Evolutionary conservation across 2,113 vertebrate genomes (phyloP).

Genomic region (Anarhynchus alexandrinus): DNA sequence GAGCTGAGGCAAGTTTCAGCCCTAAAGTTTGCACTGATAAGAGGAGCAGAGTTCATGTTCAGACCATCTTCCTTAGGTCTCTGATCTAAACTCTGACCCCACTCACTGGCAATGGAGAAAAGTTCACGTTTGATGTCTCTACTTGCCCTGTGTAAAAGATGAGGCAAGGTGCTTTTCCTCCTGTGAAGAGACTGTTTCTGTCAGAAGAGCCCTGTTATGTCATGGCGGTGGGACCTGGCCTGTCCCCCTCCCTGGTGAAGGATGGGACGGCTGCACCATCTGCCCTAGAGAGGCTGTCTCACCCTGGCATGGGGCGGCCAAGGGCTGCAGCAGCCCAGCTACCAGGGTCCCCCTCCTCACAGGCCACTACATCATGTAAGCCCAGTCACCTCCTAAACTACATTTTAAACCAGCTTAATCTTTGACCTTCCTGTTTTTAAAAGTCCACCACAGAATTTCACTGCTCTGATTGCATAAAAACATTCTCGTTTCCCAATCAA

Average conservation of each 20-base stretch:
- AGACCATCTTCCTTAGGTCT: background rate
- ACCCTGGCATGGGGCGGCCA: fast-evolving
- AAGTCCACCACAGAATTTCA: background rate
- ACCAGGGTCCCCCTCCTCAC: background rate
- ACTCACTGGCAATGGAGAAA: background rate
- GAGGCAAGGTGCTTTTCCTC: background rate
- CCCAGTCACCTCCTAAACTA: background rate
- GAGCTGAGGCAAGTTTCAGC: background rate
- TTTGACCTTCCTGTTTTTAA: background rate
- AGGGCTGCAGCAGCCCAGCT: background rate
- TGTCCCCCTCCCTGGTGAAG: background rate
- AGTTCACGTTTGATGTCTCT: background rate
- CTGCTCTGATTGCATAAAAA: background rate
- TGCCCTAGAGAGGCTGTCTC: background rate
- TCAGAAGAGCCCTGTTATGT: background rate
- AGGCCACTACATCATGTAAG: background rate
- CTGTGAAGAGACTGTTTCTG: background rate
- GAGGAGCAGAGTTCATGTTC: background rate
- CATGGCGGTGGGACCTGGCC: background rate
- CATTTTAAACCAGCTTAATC: background rate
- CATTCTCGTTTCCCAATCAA: background rate
- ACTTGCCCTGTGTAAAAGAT: background rate
- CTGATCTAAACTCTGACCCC: background rate
- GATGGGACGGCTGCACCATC: background rate
- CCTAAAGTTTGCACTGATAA: background rate